phyloP scores from a whole-genome alignment of 2,113 vertebrate species.

The Clarias gariepinus region DNA sequence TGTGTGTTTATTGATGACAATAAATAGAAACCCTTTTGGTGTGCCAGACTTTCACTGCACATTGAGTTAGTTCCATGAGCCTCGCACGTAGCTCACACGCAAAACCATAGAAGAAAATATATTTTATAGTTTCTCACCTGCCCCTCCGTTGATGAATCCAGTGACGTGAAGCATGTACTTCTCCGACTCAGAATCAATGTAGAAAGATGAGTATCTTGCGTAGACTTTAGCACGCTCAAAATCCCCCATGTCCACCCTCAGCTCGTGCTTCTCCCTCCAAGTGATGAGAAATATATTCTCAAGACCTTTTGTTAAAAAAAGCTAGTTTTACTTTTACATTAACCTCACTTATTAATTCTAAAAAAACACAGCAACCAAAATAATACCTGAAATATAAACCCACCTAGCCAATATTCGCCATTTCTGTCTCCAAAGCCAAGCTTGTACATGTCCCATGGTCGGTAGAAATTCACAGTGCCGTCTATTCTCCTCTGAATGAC shows the following conservation, averaged over 20 bases:
- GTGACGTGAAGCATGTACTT: constrained; percentile 70
- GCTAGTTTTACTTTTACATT: not conserved
- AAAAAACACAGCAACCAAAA: not conserved
- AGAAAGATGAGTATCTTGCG: constrained; percentile 70
- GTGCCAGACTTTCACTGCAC: not conserved
- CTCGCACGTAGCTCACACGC: not conserved
- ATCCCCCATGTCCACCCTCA: constrained; percentile 75
- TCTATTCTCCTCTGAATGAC: constrained; percentile 74
- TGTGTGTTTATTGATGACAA: too few species aligned
- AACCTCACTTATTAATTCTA: not conserved
- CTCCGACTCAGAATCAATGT: constrained; percentile 66
- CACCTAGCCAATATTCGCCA: constrained; percentile 76
- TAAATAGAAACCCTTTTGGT: not conserved
- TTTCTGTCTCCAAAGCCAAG: constrained; percentile 69
- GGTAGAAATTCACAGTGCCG: constrained; percentile 73
- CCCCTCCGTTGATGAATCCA: constrained; percentile 73
- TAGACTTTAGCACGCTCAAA: constrained; percentile 70
- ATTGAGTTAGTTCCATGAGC: not conserved
- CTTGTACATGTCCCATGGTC: constrained; percentile 73
- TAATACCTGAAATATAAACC: not conserved
- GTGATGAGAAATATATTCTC: constrained; percentile 73
- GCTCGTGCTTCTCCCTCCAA: constrained; percentile 65
- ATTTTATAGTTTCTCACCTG: too few species aligned
- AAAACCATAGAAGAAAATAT: too few species aligned
- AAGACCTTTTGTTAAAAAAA: constrained; percentile 57